Evolutionary conservation across 2,797 vertebrate genomes (phyloP).

Genomic region (Manis crassicaudata): DNA sequence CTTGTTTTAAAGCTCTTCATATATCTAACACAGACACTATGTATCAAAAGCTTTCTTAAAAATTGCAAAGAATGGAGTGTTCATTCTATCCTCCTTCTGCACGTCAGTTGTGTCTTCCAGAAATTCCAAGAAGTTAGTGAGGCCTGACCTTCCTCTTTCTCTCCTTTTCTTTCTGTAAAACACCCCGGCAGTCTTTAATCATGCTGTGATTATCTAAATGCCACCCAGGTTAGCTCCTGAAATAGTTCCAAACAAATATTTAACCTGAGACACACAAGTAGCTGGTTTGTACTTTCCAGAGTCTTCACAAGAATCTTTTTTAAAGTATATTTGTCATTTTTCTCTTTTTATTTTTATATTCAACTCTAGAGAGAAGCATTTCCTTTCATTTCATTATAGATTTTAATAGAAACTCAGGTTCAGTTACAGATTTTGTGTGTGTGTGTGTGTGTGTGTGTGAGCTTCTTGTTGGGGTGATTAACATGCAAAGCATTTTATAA

Average conservation of each 20-base stretch:
- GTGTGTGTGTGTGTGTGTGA: not conserved
- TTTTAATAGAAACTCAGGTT: constrained; percentile 45
- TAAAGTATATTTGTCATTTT: not conserved
- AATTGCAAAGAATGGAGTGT: constrained; percentile 46
- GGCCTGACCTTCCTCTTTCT: constrained; percentile 62
- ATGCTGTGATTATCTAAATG: constrained; percentile 59
- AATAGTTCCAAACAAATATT: constrained; percentile 53
- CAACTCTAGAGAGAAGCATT: constrained; percentile 34
- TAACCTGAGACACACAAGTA: not conserved
- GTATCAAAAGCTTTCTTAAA: constrained; percentile 29
- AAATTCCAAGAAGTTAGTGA: constrained; percentile 77
- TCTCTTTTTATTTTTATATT: constrained; percentile 23
- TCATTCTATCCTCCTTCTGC: constrained; percentile 62
- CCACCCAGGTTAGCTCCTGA: constrained; percentile 62
- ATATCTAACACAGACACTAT: not conserved
- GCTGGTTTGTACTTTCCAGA: not conserved
- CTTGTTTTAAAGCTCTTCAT: not conserved
- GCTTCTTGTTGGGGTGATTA: not conserved
- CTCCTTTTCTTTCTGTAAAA: constrained; percentile 56
- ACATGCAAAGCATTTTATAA: not conserved
- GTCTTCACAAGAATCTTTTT: not conserved
- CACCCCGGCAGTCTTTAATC: constrained; percentile 67
- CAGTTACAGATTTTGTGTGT: not conserved
- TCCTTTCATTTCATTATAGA: not conserved
- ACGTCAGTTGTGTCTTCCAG: constrained; percentile 67